Conservation (phyloP, 2,797 vertebrate species). For the Tenualosa ilisha region DNA sequence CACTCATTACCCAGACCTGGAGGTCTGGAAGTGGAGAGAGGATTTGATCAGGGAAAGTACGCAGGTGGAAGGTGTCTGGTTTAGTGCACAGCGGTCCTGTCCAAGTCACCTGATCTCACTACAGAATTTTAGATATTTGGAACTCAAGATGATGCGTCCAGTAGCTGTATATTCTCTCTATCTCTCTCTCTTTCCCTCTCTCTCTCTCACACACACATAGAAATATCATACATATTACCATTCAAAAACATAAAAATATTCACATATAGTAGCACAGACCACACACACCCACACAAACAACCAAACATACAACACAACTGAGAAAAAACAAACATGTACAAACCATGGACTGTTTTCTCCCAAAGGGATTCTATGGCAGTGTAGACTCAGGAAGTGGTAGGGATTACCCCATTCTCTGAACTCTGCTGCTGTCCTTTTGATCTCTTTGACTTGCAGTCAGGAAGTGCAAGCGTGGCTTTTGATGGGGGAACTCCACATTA, state of each 20-base stretch:
- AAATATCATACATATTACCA: not conserved
- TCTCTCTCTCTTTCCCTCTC: not conserved
- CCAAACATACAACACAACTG: not conserved
- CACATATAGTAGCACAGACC: not conserved
- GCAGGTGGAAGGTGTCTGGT: not conserved
- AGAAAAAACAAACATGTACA: not conserved
- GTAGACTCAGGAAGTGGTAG: not conserved
- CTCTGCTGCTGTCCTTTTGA: not conserved
- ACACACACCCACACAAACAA: not conserved
- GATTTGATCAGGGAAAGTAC: not conserved
- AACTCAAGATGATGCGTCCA: not conserved
- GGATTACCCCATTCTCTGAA: not conserved
- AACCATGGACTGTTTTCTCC: not conserved
- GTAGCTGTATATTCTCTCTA: not conserved
- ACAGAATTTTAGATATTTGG: not conserved
- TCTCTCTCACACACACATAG: not conserved
- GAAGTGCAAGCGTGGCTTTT: not conserved
- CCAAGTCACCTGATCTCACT: not conserved
- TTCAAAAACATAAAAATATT: not conserved
- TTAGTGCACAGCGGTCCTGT: not conserved
- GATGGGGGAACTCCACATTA: not conserved
- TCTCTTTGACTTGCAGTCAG: not conserved
- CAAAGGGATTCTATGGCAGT: not conserved
- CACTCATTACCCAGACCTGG: not conserved
- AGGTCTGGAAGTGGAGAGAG: not conserved